Evolutionary conservation across 2,888 invertebrate species (phyloP).

Genomic region (Dicyrtomina minuta): DNA sequence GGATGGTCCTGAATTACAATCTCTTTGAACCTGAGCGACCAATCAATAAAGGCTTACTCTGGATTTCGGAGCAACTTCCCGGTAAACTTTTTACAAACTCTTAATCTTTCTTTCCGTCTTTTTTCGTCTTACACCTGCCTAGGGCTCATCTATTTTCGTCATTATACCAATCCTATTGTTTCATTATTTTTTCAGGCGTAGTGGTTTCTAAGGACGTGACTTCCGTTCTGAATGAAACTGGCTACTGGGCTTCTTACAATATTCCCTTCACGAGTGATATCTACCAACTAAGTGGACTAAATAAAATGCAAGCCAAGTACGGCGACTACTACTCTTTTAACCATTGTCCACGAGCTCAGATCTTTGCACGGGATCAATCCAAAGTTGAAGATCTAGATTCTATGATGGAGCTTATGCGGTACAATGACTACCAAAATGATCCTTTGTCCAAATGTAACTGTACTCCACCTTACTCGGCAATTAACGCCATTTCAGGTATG

Average conservation of each 20-base stretch:
- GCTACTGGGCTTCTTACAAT: slow-evolving; percentile 76
- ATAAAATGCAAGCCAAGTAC: slow-evolving; percentile 61
- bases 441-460: slow-evolving; percentile 68
- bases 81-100: slow-evolving; percentile 55
- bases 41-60: slow-evolving; percentile 61
- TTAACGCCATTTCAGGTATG: slow-evolving; percentile 71
- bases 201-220: slow-evolving; percentile 69
- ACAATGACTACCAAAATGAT: slow-evolving; percentile 71
- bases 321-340: slow-evolving; percentile 67
- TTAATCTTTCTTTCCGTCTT: neutral
- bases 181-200: slow-evolving; percentile 55
- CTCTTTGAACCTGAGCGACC: slow-evolving; percentile 61
- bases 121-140: neutral
- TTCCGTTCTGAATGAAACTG: slow-evolving; percentile 63
- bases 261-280: slow-evolving; percentile 66
- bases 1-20: slow-evolving; percentile 74
- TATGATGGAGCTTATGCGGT: slow-evolving; percentile 66
- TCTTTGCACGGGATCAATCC: slow-evolving; percentile 64
- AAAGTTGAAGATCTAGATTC: slow-evolving; percentile 62
- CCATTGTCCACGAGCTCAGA: slow-evolving; percentile 63
- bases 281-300: slow-evolving; percentile 66
- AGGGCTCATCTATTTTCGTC: neutral
- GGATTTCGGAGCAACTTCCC: slow-evolving; percentile 78
- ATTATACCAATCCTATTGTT: neutral
- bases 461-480: slow-evolving; percentile 69